phyloP scores from a whole-genome alignment of 37 sponge, comb jelly and placozoan species.

The Bolinopsis microptera region DNA sequence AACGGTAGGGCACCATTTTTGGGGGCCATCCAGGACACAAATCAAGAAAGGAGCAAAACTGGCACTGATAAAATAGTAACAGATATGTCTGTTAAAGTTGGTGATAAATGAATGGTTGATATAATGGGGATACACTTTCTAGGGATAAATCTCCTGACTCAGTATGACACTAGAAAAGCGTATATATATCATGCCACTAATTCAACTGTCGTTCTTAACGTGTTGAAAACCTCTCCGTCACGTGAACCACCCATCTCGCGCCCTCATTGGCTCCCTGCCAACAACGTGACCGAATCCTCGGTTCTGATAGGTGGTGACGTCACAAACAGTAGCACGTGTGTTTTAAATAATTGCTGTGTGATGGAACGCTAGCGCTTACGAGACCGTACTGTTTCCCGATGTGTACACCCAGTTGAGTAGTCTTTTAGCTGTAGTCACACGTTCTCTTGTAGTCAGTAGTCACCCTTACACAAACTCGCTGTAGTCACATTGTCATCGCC shows the following conservation, averaged over 20 bases:
- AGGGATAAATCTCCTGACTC: background rate
- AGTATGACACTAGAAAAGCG: background rate
- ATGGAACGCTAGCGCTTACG: background rate
- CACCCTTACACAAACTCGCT: background rate
- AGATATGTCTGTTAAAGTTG: too few relatives aligned
- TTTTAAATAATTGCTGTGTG: background rate
- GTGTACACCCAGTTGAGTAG: background rate
- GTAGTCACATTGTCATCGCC: background rate
- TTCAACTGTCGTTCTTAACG: conserved; percentile 12
- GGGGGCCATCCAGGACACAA: too few relatives aligned
- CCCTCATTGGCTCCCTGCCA: background rate
- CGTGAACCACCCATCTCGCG: background rate
- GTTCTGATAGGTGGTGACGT: background rate
- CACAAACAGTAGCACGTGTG: background rate
- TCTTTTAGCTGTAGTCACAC: background rate
- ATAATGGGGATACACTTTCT: background rate
- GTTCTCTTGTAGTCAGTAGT: too few relatives aligned
- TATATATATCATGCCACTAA: conserved; percentile 5
- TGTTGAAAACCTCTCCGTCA: conserved; percentile 10
- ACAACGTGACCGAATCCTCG: background rate
- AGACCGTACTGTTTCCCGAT: background rate
- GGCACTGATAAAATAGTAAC: too few relatives aligned
- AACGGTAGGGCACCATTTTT: too few relatives aligned
- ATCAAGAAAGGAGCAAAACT: too few relatives aligned
- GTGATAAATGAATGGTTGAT: background rate